Conservation (phyloP, 2,113 vertebrate genomes). For the Melanotaenia duboulayi region DNA sequence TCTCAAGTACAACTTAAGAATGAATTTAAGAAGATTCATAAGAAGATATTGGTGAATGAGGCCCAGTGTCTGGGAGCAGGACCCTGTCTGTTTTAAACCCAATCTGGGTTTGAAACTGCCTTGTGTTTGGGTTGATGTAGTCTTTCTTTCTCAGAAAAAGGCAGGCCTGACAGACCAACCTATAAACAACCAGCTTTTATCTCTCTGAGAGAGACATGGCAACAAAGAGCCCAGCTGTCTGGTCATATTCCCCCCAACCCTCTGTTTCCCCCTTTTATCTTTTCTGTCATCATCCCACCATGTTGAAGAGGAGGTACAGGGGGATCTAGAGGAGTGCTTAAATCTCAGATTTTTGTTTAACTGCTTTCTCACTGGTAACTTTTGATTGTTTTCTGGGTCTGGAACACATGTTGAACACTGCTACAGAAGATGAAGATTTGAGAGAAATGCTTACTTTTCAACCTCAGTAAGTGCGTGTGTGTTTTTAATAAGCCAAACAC, state of each 20-base stretch:
- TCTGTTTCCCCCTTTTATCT: slow-evolving; percentile 76
- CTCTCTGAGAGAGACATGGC: slow-evolving; percentile 67
- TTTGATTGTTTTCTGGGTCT: slow-evolving; percentile 28
- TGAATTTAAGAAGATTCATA: too few relatives aligned
- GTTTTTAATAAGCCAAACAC: neutral
- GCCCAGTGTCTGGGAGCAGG: neutral
- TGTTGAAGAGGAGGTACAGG: slow-evolving; percentile 38
- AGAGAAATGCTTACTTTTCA: slow-evolving; percentile 11
- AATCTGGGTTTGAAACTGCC: slow-evolving; percentile 68
- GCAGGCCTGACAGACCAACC: slow-evolving; percentile 71
- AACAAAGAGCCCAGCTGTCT: slow-evolving; percentile 81
- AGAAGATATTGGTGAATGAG: too few relatives aligned
- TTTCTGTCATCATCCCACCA: slow-evolving; percentile 66
- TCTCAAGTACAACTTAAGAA: too few relatives aligned
- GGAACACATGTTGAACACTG: slow-evolving; percentile 1
- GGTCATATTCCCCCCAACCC: slow-evolving; percentile 45
- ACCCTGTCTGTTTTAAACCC: slow-evolving; percentile 63
- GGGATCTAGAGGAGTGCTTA: slow-evolving; percentile 49
- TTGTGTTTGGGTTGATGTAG: slow-evolving; percentile 37
- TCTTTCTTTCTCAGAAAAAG: slow-evolving; percentile 55
- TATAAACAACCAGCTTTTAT: slow-evolving; percentile 79
- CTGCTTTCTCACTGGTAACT: slow-evolving; percentile 18
- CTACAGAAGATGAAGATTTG: slow-evolving; percentile 9
- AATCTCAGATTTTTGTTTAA: slow-evolving; percentile 50
- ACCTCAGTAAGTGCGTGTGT: slow-evolving; percentile 11